Evolutionary conservation across 2,888 invertebrate genomes (phyloP).

Genomic region (Hirtodrosophila trivittata): DNA sequence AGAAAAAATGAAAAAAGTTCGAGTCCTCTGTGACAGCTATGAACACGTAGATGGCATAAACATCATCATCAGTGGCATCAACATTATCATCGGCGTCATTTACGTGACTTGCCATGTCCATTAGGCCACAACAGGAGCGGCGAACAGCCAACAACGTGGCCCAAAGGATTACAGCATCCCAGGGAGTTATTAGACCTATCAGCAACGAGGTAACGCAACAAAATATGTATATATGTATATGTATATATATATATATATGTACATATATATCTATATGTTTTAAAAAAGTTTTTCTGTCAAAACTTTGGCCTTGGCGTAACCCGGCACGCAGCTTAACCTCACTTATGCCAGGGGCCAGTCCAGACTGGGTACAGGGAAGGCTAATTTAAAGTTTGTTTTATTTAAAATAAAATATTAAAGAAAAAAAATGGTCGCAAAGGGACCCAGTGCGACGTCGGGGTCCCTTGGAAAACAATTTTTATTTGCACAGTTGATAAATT

Average conservation of each 20-base stretch:
- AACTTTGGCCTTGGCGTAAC: constrained; percentile 42
- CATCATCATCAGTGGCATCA: constrained; percentile 65
- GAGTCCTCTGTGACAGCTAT: constrained; percentile 63
- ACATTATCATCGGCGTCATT: constrained; percentile 65
- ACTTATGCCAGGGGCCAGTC: constrained; percentile 45
- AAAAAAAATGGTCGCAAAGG: constrained; percentile 18
- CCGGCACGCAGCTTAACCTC: constrained; percentile 64
- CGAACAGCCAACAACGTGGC: constrained; percentile 42
- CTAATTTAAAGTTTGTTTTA: constrained; percentile 75
- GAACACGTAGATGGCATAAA: constrained; percentile 69
- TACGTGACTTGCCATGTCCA: constrained; percentile 73
- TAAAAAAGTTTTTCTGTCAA: constrained; percentile 24
- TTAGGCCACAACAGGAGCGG: constrained; percentile 47
- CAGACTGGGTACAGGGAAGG: constrained; percentile 14
- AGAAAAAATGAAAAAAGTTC: constrained; percentile 23
- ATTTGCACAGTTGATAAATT: constrained; percentile 77
- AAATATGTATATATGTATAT: not conserved
- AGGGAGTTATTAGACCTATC: constrained; percentile 76
- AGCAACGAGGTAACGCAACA: constrained; percentile 37
- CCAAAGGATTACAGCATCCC: constrained; percentile 72
- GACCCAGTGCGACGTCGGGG: constrained; percentile 31
- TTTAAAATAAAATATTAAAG: constrained; percentile 64
- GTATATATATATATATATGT: constrained; percentile 9
- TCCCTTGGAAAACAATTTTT: constrained; percentile 50
- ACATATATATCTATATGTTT: constrained; percentile 8